Base-by-base conservation (phyloP, 2,888 invertebrate genomes). In the Acanthosepion lycidas region DNA sequence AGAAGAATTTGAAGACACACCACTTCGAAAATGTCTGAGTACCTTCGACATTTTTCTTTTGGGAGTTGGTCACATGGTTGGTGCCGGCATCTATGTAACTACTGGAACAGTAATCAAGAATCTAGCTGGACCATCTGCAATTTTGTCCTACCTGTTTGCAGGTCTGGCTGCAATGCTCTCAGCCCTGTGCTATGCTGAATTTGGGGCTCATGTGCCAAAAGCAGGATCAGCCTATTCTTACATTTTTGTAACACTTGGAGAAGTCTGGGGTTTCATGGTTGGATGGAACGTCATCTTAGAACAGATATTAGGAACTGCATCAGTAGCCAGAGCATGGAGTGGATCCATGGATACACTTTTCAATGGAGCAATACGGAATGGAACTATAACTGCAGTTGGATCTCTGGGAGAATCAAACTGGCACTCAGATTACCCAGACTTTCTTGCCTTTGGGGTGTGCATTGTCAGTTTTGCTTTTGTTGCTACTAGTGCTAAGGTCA, bases 41-140 rank as follows among this genome's bases (percentile, higher is more conserved):
- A 98, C 99, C 0, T 96, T 99, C 94, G 99, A 99, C 98, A 98
- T 99, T 95, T 99, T 99, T 0, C 98, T 99, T 0, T 98, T 99
- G 49, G 99, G 97, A 95, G 99, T 99, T 95, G 99, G 99, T 95
- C 99, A 99, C 96, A 99, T 99, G 99, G 99, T 99, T 94, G 99
- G 99, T 95, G 99, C 99, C 12, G 99, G 99, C 95, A 99, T 99
- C 98, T 99, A 99, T 97, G 98, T 99, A 95, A 99, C 99, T n/a
- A 98, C 99, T 42, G 99, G 99, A 42, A 95, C 98, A 98, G 97
- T 98, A 98, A 97, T 97, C 15, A 96, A 95, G 93, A 96, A 96
- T 48, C 96, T 96, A 18, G 97, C 97, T 20, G 97, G 97, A 6
- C 97, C 97, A 0, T 96, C 97, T 4, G 96, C 97, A 53, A 96